phyloP scores from a whole-genome alignment of 2,797 vertebrate species.

The Nannoperca obscura region DNA sequence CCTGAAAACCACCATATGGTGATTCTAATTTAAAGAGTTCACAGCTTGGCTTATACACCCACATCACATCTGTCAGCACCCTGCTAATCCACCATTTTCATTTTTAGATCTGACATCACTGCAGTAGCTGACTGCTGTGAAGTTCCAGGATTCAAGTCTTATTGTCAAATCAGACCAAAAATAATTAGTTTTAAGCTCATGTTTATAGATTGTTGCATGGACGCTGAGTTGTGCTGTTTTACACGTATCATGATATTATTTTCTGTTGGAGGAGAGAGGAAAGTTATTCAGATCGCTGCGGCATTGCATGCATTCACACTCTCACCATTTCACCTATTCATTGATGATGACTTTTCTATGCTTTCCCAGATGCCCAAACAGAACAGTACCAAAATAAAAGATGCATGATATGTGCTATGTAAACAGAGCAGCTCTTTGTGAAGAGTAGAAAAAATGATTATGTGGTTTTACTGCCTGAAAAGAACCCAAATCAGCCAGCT shows the following conservation, averaged over 20 bases:
- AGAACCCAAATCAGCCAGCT: slow-evolving; percentile 26
- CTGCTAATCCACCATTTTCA: background rate
- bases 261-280: background rate
- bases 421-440: slow-evolving; percentile 53
- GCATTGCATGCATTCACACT: slow-evolving; percentile 9
- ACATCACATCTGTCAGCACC: slow-evolving; percentile 36
- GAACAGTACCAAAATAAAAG: slow-evolving; percentile 48
- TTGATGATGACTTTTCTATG: no score
- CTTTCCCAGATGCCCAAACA: slow-evolving; percentile 26
- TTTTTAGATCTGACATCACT: slow-evolving; percentile 2
- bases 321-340: slow-evolving; percentile 8
- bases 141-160: background rate
- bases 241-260: background rate
- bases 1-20: slow-evolving; percentile 13
- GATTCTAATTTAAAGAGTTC: slow-evolving; percentile 16
- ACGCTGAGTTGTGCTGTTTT: background rate
- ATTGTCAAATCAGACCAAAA: slow-evolving; percentile 2
- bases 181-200: background rate
- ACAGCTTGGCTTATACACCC: slow-evolving; percentile 1
- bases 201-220: slow-evolving; percentile 9
- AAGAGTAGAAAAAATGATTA: slow-evolving; percentile 54
- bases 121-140: background rate
- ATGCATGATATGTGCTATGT: slow-evolving; percentile 19
- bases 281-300: background rate
- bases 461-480: slow-evolving; percentile 47